phyloP scores from a whole-genome alignment of 2,797 vertebrate genomes.

The Columba guinea region DNA sequence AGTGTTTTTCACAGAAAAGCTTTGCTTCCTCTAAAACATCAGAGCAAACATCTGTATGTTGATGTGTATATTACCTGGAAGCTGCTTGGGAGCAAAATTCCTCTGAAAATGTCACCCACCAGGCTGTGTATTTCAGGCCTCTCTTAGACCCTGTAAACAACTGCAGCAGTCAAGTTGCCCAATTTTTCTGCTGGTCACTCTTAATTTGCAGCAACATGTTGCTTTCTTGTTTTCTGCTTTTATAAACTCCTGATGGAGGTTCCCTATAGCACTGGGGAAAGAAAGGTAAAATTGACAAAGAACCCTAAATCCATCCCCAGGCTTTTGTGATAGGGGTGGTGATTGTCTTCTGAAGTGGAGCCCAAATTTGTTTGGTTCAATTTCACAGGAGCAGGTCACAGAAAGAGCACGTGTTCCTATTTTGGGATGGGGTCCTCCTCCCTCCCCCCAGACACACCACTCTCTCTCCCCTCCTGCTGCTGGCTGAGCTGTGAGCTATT shows the following conservation, averaged over 20 bases:
- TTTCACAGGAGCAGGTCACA: not conserved
- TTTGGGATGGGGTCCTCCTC: not conserved
- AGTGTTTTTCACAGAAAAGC: accelerated
- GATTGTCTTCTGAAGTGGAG: not conserved
- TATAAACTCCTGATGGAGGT: not conserved
- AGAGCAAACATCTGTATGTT: not conserved
- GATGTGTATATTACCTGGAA: not conserved
- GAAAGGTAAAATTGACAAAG: not conserved
- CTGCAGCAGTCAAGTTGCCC: not conserved
- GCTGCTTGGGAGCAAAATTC: not conserved
- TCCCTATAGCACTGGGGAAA: not conserved
- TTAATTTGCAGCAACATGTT: not conserved
- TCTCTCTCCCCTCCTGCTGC: not conserved
- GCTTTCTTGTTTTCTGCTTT: not conserved
- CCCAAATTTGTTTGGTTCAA: not conserved
- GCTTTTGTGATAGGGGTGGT: accelerated
- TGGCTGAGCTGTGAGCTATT: slow-evolving; percentile 29
- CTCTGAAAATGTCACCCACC: not conserved
- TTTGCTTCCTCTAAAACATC: not conserved
- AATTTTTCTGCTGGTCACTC: not conserved
- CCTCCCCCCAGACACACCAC: not conserved
- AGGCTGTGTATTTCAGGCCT: not conserved
- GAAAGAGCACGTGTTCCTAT: not conserved
- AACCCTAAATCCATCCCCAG: not conserved
- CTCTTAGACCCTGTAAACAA: not conserved